Base-by-base conservation (phyloP, 2,888 invertebrate species). In the Hydrotaea cyrtoneurina region DNA sequence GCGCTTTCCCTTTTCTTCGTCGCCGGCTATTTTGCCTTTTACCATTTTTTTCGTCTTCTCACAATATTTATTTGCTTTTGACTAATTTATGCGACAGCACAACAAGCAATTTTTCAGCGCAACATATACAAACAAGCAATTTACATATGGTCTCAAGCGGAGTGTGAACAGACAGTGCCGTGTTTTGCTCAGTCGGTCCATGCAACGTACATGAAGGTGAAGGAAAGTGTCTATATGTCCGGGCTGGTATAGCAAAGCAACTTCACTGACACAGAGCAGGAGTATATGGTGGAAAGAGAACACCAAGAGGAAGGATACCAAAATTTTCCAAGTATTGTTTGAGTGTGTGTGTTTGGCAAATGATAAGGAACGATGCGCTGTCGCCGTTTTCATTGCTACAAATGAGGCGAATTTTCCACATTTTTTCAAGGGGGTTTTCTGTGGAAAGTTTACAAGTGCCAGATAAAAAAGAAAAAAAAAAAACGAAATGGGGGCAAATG, bases 51-150 rank as follows among this genome's bases (percentile, higher is more conserved):
- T 59, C 21, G 19, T 26, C 26, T 10, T 43, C 31, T 31, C 26
- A n/a, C 36, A 64, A 36, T 64, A 66, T 66, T 66, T 66, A 66
- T 66, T 66, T 66, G 71, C 23, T 78, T 78, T 77, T 72, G 75
- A 75, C 90, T 90, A 90, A 91, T 91, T 90, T 91, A 90, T 90
- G 91, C 90, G 87, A 88, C 88, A 89, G 87, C 90, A 90, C 90
- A 83, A 82, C 79, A 80, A 43, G 69, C 64, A 74, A 80, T 84
- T 80, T 76, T 79, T 79, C 72, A 17, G 57, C 46, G 7, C 53
- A 31, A 7, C n/a, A n/a, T 31, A 36, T 59, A 62, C 31, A 31
- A 19, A 57, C 62, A 46, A 62, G 3, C 66, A 79, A 73, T 80
- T 75, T 55, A 57, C 80, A 74, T 83, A 53, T 31, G 50, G 36